Conservation (phyloP, 1,140 invertebrate species). For the Bombus turneri region DNA sequence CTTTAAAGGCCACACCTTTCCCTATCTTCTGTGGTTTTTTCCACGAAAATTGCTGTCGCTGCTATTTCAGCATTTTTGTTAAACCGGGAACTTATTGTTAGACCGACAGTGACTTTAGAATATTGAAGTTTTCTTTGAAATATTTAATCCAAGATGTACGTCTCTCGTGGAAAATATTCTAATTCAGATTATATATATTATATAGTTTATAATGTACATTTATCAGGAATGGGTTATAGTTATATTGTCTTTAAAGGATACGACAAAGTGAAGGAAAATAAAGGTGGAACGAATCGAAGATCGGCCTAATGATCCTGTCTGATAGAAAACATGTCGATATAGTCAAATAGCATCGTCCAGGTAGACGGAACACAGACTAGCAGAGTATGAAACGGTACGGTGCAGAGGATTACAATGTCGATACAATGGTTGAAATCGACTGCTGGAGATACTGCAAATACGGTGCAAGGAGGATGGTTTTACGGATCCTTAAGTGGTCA, state of each 20-base stretch:
- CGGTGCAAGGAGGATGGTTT: constrained; percentile 20
- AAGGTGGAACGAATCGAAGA: background rate
- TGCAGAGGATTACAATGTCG: constrained; percentile 33
- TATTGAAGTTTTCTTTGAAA: background rate
- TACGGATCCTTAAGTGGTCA: constrained; percentile 15
- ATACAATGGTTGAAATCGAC: constrained; percentile 41
- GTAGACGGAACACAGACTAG: background rate
- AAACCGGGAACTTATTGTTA: background rate
- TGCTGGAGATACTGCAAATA: constrained; percentile 23
- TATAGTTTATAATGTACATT: no score
- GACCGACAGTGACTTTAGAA: background rate
- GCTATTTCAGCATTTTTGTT: background rate
- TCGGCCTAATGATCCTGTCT: constrained; percentile 12
- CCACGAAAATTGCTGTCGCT: background rate
- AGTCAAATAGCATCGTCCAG: background rate
- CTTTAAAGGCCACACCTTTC: background rate
- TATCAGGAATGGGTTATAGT: no score
- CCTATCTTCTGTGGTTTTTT: background rate
- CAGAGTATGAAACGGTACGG: background rate
- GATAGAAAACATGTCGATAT: constrained; percentile 5
- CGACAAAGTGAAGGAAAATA: background rate
- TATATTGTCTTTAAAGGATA: background rate
- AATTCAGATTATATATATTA: background rate
- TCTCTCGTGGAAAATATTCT: background rate
- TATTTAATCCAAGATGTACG: background rate